A percentile compares a stretch with the other conserved stretches of the same genome.
These are phyloP conservation scores for Nycteola revayana DNA, from an alignment of 2,888 invertebrate genomes.

Conservation along the genomic window DNA sequence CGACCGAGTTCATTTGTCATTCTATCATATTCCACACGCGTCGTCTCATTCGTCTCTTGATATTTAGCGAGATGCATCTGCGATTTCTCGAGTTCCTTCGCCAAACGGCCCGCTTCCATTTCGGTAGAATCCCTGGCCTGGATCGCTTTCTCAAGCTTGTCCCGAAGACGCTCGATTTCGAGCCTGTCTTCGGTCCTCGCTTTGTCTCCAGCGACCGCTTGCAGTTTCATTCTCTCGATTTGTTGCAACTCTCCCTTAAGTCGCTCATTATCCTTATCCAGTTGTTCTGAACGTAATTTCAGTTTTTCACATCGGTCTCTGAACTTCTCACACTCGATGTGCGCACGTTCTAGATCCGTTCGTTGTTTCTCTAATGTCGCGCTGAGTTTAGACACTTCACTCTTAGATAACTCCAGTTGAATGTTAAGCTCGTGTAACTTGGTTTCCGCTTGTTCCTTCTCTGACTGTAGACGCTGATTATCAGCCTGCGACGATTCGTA, in stretches of 20 bases:
- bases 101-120: conserved; percentile 91
- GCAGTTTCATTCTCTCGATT: conserved; percentile 88
- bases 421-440: conserved; percentile 89
- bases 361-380: conserved; percentile 90
- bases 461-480: conserved; percentile 84
- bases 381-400: conserved; percentile 88
- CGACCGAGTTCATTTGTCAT: conserved; percentile 91
- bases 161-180: conserved; percentile 92
- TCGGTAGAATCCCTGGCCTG: conserved; percentile 91
- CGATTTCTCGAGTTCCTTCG: conserved; percentile 93
- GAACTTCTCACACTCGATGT: conserved; percentile 94
- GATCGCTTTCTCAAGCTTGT: conserved; percentile 92
- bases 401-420: conserved; percentile 90
- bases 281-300: conserved; percentile 85
- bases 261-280: conserved; percentile 83
- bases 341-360: conserved; percentile 90
- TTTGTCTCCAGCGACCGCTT: conserved; percentile 85
- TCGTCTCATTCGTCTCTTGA: conserved; percentile 91
- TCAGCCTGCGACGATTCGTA: conserved; percentile 89
- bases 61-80: conserved; percentile 92
- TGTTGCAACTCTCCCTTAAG: conserved; percentile 81
- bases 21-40: conserved; percentile 92
- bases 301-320: conserved; percentile 93
- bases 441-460: conserved; percentile 86
- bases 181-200: conserved; percentile 86